Evolutionary conservation across 2,113 vertebrate species (phyloP), one percentile per base, ranked within the genome.

Genomic region (Collichthys lucidus): DNA sequence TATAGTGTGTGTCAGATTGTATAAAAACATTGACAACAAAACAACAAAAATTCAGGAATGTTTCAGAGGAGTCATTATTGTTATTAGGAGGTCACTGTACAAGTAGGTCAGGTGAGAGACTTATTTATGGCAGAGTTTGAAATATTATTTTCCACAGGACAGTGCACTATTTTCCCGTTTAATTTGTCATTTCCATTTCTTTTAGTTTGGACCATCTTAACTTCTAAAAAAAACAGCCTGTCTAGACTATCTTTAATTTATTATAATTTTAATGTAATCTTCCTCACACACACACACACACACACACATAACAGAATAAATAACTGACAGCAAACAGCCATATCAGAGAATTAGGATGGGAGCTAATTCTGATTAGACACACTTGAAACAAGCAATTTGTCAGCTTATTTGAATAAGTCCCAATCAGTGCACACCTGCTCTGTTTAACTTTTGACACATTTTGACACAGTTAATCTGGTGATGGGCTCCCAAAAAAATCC

Each of bases 381-480:
- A 64, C 73, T 75, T 22, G 42, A 67, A 82, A 86, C 83, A 73
- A 86, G 63, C 63, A 69, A 74, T 7, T 69, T 69, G 69, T 75
- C 64, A 53, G 60, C 46, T 31, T 60, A 77, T 82, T 80, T 71
- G 40, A 86, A 78, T 82, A 69, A 50, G 56, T 57, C 62, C 70
- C 67, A 64, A 69, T 84, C 72, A 74, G 16, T 63, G 61, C 67
- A 82, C 83, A 86, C 75, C 80, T 84, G 56, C 9, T 60, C 61
- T 78, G 61, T 79, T 71, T 22, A 26, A 67, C 46, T 60, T 40
- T 47, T 4, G 0, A 65, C 66, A 60, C 2, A 77, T 82, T 71
- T 64, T 77, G 53, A 81, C 70, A 83, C 70, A 83, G 80, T 44
- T 61, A 77, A 83, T 59, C 73, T 81, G 65, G 11, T 3, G 42